These are phyloP conservation scores for Trypoxylus dichotomus DNA, from an alignment of 1,140 invertebrate genomes.

Conservation along the genomic window DNA sequence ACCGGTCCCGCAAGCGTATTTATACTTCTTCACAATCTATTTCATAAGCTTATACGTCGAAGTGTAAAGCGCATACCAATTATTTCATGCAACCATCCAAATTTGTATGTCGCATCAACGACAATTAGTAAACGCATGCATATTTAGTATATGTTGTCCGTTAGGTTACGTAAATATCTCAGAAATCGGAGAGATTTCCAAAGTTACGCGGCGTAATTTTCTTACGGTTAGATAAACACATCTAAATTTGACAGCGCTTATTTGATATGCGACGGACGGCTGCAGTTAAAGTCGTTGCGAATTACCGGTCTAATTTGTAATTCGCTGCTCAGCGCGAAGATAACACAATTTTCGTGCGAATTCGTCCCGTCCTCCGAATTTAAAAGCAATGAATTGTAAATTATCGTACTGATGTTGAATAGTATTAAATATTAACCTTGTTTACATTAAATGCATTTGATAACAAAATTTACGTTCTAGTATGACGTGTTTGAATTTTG, in stretches of 20 bases:
- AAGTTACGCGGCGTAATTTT: not conserved
- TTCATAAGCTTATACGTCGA: not conserved
- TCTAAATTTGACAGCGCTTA: not conserved
- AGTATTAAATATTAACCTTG: not conserved
- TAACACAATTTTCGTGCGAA: not conserved
- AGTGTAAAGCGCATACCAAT: not conserved
- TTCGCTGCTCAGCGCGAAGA: not conserved
- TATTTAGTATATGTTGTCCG: not conserved
- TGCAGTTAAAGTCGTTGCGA: not conserved
- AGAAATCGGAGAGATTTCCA: not conserved
- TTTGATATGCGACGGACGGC: not conserved
- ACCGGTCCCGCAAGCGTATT: not conserved
- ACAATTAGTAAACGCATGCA: slow-evolving; percentile 14
- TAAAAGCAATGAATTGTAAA: not conserved
- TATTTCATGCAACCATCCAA: slow-evolving; percentile 1
- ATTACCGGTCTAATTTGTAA: not conserved
- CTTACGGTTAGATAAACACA: not conserved
- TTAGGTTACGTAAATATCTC: not conserved
- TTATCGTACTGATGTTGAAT: not conserved
- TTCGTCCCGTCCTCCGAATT: not conserved
- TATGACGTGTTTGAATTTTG: not conserved
- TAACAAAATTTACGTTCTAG: not conserved
- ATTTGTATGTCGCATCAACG: not conserved
- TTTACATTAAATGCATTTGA: not conserved
- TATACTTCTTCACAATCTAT: slow-evolving; percentile 9